phyloP scores from a whole-genome alignment of 2,888 invertebrate species.

The Spisula subtruncata region DNA sequence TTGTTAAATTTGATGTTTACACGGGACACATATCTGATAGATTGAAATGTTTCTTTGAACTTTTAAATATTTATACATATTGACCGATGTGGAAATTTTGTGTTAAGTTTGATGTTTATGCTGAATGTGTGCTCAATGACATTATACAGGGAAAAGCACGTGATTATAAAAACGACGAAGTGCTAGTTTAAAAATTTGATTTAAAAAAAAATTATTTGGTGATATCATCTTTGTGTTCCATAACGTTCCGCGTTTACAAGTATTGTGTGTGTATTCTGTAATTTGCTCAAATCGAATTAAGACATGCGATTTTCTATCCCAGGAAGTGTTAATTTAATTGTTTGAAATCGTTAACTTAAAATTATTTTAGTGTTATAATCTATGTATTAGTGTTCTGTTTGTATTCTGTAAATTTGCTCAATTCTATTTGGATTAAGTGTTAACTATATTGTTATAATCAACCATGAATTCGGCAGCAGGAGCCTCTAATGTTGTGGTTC shows the following conservation, averaged over 20 bases:
- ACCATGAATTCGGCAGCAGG: conserved; percentile 62
- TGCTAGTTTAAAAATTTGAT: background rate
- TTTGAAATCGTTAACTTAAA: no score
- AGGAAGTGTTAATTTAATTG: no score
- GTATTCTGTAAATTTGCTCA: background rate
- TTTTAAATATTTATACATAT: background rate
- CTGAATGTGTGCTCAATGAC: background rate
- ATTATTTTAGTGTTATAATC: no score
- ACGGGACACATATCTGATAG: no score
- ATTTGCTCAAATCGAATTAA: no score
- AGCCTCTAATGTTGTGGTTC: conserved; percentile 54
- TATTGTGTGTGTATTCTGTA: no score
- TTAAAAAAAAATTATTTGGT: background rate
- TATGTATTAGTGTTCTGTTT: no score
- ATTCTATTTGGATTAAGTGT: background rate
- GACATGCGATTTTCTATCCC: no score
- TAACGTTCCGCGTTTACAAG: background rate
- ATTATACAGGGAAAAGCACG: background rate
- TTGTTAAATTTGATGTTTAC: no score
- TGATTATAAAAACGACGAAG: background rate
- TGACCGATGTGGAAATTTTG: background rate
- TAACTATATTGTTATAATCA: background rate
- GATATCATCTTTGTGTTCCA: background rate
- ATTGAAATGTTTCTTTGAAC: background rate
- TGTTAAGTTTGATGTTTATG: background rate